Conservation (phyloP, 2,797 vertebrate genomes). For the Danio choprae region DNA sequence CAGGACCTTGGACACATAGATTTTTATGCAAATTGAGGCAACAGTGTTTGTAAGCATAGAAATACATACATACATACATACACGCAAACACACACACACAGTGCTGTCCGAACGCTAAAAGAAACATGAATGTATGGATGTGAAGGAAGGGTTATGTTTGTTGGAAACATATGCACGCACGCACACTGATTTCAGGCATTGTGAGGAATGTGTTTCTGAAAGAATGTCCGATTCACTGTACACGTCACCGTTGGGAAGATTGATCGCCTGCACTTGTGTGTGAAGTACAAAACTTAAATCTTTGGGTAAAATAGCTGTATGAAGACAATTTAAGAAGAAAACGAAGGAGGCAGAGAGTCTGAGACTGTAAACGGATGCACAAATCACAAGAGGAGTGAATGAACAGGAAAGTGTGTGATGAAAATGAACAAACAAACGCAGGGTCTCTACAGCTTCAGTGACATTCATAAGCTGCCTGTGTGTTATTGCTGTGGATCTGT, state of each 20-base stretch:
- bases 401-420: conserved; percentile 44
- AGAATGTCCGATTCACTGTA: conserved; percentile 74
- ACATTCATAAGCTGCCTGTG: conserved; percentile 99
- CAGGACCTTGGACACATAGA: conserved; percentile 53
- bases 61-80: conserved; percentile 49
- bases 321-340: neutral
- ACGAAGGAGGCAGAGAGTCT: neutral
- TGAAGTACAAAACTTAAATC: conserved; percentile 53
- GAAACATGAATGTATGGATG: neutral
- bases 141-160: conserved; percentile 22
- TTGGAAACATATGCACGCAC: conserved; percentile 44
- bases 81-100: conserved; percentile 51
- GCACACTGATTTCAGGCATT: conserved; percentile 53
- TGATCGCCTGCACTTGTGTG: conserved; percentile 61
- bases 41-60: conserved; percentile 46
- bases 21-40: conserved; percentile 48
- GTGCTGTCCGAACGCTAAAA: conserved; percentile 28
- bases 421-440: conserved; percentile 63
- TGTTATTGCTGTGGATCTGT: conserved; percentile 97
- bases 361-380: neutral
- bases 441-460: conserved; percentile 96
- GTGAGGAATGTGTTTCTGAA: conserved; percentile 86
- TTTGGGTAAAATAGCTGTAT: conserved; percentile 49
- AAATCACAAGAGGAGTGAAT: conserved; percentile 1
- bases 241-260: conserved; percentile 81